Evolutionary conservation across 2,113 vertebrate species (phyloP).

Genomic region (Rhinogobius similis): DNA sequence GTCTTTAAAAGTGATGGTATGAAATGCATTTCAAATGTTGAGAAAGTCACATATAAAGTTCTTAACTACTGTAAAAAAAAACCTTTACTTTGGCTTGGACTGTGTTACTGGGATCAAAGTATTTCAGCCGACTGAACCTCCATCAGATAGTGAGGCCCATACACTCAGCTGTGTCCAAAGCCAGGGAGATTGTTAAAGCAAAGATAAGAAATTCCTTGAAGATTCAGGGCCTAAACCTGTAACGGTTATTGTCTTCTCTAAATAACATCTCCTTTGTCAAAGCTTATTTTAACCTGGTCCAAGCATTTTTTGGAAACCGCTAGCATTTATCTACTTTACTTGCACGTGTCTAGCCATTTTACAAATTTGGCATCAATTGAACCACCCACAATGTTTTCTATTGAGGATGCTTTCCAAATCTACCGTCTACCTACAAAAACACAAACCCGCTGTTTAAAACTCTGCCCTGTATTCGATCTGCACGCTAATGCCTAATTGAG

Average conservation of each 20-base stretch:
- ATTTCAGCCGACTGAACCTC: conserved; percentile 40
- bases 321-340: conserved; percentile 15
- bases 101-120: conserved; percentile 41
- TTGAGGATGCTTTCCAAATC: conserved; percentile 44
- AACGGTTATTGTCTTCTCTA: neutral
- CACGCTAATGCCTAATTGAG: conserved; percentile 54
- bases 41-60: too few species aligned
- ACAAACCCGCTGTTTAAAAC: conserved; percentile 38
- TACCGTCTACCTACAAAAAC: conserved; percentile 43
- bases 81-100: conserved; percentile 36
- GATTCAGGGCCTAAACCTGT: conserved; percentile 4
- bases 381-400: conserved; percentile 38
- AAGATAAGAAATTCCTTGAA: conserved; percentile 28
- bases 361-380: conserved; percentile 46
- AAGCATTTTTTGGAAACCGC: conserved; percentile 10
- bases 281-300: neutral
- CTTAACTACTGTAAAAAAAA: conserved; percentile 34
- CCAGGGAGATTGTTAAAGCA: conserved; percentile 15
- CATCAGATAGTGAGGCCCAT: conserved; percentile 50
- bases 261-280: neutral
- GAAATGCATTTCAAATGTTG: neutral
- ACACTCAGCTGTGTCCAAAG: conserved; percentile 27
- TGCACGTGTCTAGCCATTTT: conserved; percentile 37
- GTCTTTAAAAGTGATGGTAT: neutral
- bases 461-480: conserved; percentile 49